phyloP scores from a whole-genome alignment of 2,888 invertebrate genomes.

The Acanthacorydalis orientalis region DNA sequence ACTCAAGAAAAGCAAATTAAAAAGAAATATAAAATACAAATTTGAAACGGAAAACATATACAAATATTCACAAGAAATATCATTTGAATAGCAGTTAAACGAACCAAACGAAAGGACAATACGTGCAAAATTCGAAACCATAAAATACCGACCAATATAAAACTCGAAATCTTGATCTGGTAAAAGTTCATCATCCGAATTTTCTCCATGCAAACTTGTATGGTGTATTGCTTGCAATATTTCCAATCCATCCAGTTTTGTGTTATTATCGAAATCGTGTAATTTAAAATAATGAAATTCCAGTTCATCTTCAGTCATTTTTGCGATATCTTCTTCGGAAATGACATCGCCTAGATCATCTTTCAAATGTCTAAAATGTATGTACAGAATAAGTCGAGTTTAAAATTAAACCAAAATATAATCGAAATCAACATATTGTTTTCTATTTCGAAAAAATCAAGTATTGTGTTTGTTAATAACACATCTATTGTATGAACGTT shows the following conservation, averaged over 20 bases:
- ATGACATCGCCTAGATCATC: constrained; percentile 56
- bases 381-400: no score
- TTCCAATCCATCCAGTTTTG: constrained; percentile 78
- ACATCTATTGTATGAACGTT: no score
- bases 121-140: no score
- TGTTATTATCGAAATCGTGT: constrained; percentile 83
- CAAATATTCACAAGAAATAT: no score
- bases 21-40: no score
- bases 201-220: constrained; percentile 43
- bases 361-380: constrained; percentile 47
- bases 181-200: constrained; percentile 24
- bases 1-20: no score
- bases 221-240: constrained; percentile 69
- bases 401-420: no score
- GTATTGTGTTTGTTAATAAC: no score
- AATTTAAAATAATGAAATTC: constrained; percentile 74
- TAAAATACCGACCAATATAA: constrained; percentile 25
- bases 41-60: no score
- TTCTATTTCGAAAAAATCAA: no score
- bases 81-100: not conserved
- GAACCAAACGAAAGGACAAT: no score
- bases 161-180: constrained; percentile 27
- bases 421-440: no score
- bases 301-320: constrained; percentile 70
- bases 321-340: constrained; percentile 37